Evolutionary conservation across 2,888 invertebrate genomes (phyloP), one percentile per base, ranked within the genome.

Genomic region (Epirrita christyi): DNA sequence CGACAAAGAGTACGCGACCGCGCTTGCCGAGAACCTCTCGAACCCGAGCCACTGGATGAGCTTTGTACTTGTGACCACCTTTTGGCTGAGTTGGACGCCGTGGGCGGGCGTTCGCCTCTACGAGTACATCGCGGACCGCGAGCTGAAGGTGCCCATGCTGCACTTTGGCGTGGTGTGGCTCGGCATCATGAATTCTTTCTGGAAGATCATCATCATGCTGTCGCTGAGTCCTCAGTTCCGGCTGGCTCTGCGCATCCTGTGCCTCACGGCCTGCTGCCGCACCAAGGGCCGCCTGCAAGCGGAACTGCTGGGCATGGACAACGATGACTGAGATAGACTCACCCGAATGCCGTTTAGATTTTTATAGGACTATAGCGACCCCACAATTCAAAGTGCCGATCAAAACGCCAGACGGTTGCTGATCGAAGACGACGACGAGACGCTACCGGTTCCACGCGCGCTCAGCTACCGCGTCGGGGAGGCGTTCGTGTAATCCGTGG

Each of bases 1-100:
- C 89, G 98, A 98, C 88, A 97, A 98, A 92, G 97, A 97, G 90
- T 96, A 97, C 89, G 96, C 97, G 69, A 96, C 97, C 42, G 98
- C 98, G 49, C 93, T 98, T 66, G 96, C 97, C 61, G 98, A 98
- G 90, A 97, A 97, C 86, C 94, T 98, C 66, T 95, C 97, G 69
- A 98, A 98, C 89, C 98, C 98, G 65, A 97, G 97, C 93, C 98
- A 99, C 93, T 94, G 97, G 87, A 98, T 98, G 95, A 98, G 98
- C 76, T 98, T 99, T 88, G 94, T 98, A 71, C 94, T 99, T 75
- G 96, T 98, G 68, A 93, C 97, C 72, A 93, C 96, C 56, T 99
- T 98, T 92, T 96, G 97, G 95, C 90, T 98, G 64, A 97, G 98
- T 72, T 99, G 99, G 99, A 93, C 96, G 66, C 99, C 99, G 21